Base-by-base conservation (phyloP, 64 coral and sea anemone genomes). In the Pocillopora verrucosa region DNA sequence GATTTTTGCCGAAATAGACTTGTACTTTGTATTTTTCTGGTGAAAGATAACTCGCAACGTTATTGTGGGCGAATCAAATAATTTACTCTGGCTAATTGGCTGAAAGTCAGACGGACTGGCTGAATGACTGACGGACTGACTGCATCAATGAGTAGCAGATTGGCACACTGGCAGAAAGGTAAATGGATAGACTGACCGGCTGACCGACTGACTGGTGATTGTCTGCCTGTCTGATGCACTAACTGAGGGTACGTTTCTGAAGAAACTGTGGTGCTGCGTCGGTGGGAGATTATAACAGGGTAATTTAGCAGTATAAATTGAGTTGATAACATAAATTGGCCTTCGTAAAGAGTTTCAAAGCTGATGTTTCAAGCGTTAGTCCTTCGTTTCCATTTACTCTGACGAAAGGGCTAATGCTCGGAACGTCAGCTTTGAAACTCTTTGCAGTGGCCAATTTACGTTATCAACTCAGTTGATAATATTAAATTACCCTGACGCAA, bases 11-110 rank as follows among this genome's bases (percentile, higher is more conserved):
- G 87, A 78, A 70, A 61, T 13, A 16, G 83, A 77, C 34, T 9
- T 89, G 63, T 95, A 95, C 61, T 89, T 91, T 56, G 94, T 95
- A 67, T 58, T 81, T 92, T 92, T 78, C 94, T 95, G 34, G 57
- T 79, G 77, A 57, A 60, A 58, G 57, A 78, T 22, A 11, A 22
- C 22, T 2, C 0, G 5, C 41, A 51, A 51, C 41, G 41, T 51
- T 51, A 51, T 51, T 51, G 41, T 7, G 41, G 7, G 41, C 7
- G 41, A 51, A 51, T 51, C 41, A 51, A 58, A 10, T 87, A 12
- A 87, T 22, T 87, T 56, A 61, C 70, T 2, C 20, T 63, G 59
- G 30, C 63, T 83, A n/a, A 88, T n/a, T 88, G 24, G 35, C 22
- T 63, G 45, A 75, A 58, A 76, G 58, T 76, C 61, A 20, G 61